These are phyloP conservation scores for Istiophorus platypterus DNA, from an alignment of 2,113 vertebrate species.

Conservation along the genomic window DNA sequence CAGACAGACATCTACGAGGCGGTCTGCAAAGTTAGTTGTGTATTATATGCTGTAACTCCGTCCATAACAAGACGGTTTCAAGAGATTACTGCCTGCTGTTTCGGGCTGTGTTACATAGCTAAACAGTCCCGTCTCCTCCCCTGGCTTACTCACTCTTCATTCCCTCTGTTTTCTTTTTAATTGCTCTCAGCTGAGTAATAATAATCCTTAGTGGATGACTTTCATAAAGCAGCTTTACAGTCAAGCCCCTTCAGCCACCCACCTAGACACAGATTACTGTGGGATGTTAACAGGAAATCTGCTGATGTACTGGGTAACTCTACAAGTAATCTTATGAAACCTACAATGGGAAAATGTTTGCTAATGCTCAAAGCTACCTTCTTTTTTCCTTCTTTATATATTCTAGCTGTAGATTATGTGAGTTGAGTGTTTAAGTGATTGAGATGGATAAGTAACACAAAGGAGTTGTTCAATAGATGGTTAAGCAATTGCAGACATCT, in stretches of 20 bases:
- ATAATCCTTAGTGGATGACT: constrained; percentile 74
- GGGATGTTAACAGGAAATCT: constrained; percentile 65
- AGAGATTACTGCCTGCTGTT: constrained; percentile 51
- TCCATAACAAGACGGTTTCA: constrained; percentile 24
- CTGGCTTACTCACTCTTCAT: constrained; percentile 35
- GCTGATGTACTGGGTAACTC: constrained; percentile 42
- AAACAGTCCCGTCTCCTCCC: constrained; percentile 18
- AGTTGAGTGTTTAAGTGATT: not conserved
- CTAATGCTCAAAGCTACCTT: not conserved
- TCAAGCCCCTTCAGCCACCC: constrained; percentile 67
- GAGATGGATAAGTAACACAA: not conserved
- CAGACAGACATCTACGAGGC: constrained; percentile 4
- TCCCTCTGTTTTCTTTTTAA: constrained; percentile 54
- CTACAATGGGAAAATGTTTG: constrained; percentile 35
- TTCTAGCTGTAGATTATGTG: not conserved
- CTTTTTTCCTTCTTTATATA: not conserved
- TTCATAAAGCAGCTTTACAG: constrained; percentile 69
- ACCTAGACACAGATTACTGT: constrained; percentile 64
- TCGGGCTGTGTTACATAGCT: constrained; percentile 24
- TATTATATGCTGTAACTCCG: constrained; percentile 14
- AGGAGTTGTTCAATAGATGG: not conserved
- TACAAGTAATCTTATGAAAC: constrained; percentile 36
- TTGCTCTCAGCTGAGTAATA: constrained; percentile 59
- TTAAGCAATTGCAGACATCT: not conserved
- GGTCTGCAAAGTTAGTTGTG: not conserved